Evolutionary conservation across 2,113 vertebrate genomes (phyloP).

Genomic region (Brienomyrus brachyistius): DNA sequence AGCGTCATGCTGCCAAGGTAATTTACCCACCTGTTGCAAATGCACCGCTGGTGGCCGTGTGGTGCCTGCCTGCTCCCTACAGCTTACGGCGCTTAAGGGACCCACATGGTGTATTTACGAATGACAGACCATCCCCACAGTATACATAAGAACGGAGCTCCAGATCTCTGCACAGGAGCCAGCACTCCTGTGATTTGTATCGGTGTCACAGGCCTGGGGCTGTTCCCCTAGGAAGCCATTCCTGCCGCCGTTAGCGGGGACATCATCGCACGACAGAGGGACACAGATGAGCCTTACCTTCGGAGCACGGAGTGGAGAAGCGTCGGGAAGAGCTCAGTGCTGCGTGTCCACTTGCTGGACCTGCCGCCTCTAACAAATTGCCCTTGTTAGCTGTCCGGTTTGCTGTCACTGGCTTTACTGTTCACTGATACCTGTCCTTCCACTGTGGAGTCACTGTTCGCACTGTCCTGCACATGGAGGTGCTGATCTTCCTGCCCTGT

Average conservation of each 20-base stretch:
- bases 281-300: background rate
- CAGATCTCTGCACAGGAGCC: background rate
- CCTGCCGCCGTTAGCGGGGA: background rate
- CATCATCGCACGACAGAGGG: background rate
- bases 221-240: background rate
- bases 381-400: background rate
- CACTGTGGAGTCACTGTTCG: background rate
- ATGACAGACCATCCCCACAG: background rate
- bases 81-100: background rate
- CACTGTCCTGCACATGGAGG: background rate
- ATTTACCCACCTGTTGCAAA: background rate
- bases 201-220: background rate
- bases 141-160: background rate
- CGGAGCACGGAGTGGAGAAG: background rate
- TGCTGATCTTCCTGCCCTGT: conserved; percentile 18
- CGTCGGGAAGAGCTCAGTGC: background rate
- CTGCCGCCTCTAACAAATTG: background rate
- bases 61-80: background rate
- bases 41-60: background rate
- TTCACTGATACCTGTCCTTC: conserved; percentile 1
- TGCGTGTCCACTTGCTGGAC: background rate
- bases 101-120: background rate
- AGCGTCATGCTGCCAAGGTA: background rate
- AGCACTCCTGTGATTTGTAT: background rate
- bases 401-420: background rate